Conservation (phyloP, 1,140 invertebrate species). For the Lamellibrachia luymesi region DNA sequence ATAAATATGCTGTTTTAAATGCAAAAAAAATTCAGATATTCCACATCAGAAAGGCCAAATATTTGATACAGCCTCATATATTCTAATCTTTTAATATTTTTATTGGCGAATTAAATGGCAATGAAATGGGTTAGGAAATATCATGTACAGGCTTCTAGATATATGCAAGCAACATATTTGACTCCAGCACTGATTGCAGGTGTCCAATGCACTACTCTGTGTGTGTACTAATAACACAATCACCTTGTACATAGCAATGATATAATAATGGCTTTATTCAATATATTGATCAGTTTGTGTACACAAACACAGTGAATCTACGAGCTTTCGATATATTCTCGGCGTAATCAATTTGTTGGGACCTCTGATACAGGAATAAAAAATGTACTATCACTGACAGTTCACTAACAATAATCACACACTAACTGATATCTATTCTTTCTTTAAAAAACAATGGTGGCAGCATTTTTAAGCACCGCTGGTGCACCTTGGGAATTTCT, state of each 20-base stretch:
- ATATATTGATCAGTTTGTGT: not conserved
- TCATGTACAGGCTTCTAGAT: too few relatives aligned
- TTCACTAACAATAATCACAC: not conserved
- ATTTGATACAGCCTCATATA: too few relatives aligned
- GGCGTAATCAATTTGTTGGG: not conserved
- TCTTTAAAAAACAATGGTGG: not conserved
- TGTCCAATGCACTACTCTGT: too few relatives aligned
- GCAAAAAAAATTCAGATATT: too few relatives aligned
- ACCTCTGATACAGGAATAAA: not conserved
- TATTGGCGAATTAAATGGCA: too few relatives aligned
- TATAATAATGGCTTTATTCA: slow-evolving; percentile 1
- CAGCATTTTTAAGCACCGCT: not conserved
- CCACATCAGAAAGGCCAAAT: too few relatives aligned
- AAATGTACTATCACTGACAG: not conserved
- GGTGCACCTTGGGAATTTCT: not conserved
- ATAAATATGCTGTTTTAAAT: too few relatives aligned
- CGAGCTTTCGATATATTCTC: not conserved
- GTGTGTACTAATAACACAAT: too few relatives aligned
- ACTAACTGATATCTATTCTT: not conserved
- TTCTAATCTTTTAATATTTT: too few relatives aligned
- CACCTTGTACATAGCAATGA: not conserved
- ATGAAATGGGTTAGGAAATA: too few relatives aligned
- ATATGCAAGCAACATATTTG: too few relatives aligned
- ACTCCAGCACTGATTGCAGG: too few relatives aligned
- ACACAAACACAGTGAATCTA: not conserved